Base-by-base conservation (phyloP, 2,113 vertebrate species). In the Muscicapa adusta region DNA sequence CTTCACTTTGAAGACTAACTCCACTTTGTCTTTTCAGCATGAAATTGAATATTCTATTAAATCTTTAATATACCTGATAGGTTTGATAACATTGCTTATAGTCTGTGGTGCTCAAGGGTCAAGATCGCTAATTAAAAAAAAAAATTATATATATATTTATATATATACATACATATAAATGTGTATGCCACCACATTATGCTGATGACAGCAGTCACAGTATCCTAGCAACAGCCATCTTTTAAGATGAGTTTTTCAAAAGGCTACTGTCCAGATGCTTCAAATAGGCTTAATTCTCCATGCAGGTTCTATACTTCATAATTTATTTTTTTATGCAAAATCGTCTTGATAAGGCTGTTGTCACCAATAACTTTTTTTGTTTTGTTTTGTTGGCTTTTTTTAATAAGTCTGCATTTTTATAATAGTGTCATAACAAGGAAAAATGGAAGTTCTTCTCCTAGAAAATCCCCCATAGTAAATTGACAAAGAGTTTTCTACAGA, bases 181-280 rank as follows among this genome's bases (percentile, higher is more conserved):
- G 9, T 38, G 43, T 42, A 38, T 1, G 9, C 72, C 14, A 45
- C 16, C 15, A 42, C 18, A 66, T 92, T 76, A 54, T 7, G 1
- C 50, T 76, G 77, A 85, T 82, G 81, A 47, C 45, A 76, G 34
- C 61, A 58, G 24, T 28, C 80, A 70, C 12, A 42, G 70, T 95
- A 76, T 89, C 94, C 43, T 95, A 95, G 95, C 89, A 94, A 95
- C 62, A 58, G 7, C 20, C 62, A 62, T 50, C 15, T 76, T 92
- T 91, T 73, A 53, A 0, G 0, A 47, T 54, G 54, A 75, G 22
- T 85, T 92, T 92, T 82, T 83, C 81, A 85, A 88, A 84, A n/a
- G 42, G 14, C 50, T 65, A 43, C 14, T 85, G 89, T 85, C 87
- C 74, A 58, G 48, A 76, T 47, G 26, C 14, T 87, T 85, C 67